Base-by-base conservation (phyloP, 2,113 vertebrate genomes). In the Scortum barcoo region DNA sequence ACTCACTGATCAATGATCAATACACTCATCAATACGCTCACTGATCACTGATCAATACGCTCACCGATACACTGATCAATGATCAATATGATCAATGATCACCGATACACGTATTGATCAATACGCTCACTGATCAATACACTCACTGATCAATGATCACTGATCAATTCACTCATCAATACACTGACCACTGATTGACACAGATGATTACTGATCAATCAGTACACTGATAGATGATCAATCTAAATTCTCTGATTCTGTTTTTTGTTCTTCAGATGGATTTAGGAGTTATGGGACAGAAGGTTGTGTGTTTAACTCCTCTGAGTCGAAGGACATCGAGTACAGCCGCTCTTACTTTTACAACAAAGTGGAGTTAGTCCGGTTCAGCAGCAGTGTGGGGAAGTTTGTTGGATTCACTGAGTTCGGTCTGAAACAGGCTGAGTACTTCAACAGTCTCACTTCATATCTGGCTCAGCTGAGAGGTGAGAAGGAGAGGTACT, bases 401-500 rank as follows among this genome's bases (percentile, higher is more conserved):
- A 0, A 16, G 14, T 87, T 0, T 75, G 82, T 89, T 12, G 91
- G 91, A 65, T 89, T 0, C 84, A 88, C 79, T 2, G 70, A 30
- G 20, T 2, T 0, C 0, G 19, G 91, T 1, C 11, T 84, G 20
- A 48, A n/a, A 0, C 0, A 71, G 0, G 62, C 89, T 0, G 50
- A 20, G 0, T 0, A 0, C 1, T 71, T 0, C 2, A 91, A 88
- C 80, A 82, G 16, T 0, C 2, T 56, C 5, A 0, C 42, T 40
- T 10, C 54, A 44, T 0, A 0, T 0, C 0, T 88, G 26, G 7
- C 0, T 1, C 0, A 0, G 0, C 0, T 0, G 69, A 89, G 0
- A 11, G 2, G 0, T 46, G 0, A 0, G 19, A 92, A 72, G 87
- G 68, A 71, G 20, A 11, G 0, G 0, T 50, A 30, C 80, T 92